phyloP scores from a whole-genome alignment of 2,797 vertebrate species.

The Anableps anableps region DNA sequence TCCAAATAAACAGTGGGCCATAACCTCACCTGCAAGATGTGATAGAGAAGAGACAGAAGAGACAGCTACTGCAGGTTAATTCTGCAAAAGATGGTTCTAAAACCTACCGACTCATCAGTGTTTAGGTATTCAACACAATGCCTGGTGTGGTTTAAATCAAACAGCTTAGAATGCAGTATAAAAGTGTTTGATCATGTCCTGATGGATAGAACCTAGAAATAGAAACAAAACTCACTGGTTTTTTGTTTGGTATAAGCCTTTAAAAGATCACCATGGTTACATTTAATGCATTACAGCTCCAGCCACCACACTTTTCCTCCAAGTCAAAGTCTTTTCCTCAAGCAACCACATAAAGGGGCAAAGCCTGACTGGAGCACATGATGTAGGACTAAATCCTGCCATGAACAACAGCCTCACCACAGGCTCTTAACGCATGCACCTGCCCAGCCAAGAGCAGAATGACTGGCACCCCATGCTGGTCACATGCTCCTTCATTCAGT shows the following conservation, averaged over 20 bases:
- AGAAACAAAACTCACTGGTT: constrained; percentile 9
- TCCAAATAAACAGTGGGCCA: not conserved
- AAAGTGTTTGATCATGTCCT: not conserved
- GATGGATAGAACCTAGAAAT: not conserved
- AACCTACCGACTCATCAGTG: not conserved
- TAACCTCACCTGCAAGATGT: not conserved
- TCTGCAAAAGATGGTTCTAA: not conserved
- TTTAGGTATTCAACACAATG: too few species aligned
- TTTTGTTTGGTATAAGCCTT: not conserved
- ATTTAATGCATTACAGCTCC: constrained; percentile 41
- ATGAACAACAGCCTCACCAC: constrained; percentile 64
- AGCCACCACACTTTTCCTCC: constrained; percentile 59
- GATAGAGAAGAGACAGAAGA: not conserved
- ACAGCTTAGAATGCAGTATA: not conserved
- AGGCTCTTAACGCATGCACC: constrained; percentile 52
- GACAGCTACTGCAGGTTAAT: not conserved
- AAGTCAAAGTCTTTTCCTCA: constrained; percentile 60
- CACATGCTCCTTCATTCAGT: constrained; percentile 45
- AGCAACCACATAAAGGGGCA: constrained; percentile 59
- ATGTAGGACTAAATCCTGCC: constrained; percentile 64
- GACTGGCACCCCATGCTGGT: constrained; percentile 45
- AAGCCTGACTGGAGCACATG: constrained; percentile 63
- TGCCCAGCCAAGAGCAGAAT: constrained; percentile 38
- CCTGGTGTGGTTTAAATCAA: not conserved
- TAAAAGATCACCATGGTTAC: constrained; percentile 20